A percentile compares a stretch with the other conserved stretches of the same genome.
phyloP scores from a whole-genome alignment of 2,113 vertebrate species.

The Tiliqua scincoides region DNA sequence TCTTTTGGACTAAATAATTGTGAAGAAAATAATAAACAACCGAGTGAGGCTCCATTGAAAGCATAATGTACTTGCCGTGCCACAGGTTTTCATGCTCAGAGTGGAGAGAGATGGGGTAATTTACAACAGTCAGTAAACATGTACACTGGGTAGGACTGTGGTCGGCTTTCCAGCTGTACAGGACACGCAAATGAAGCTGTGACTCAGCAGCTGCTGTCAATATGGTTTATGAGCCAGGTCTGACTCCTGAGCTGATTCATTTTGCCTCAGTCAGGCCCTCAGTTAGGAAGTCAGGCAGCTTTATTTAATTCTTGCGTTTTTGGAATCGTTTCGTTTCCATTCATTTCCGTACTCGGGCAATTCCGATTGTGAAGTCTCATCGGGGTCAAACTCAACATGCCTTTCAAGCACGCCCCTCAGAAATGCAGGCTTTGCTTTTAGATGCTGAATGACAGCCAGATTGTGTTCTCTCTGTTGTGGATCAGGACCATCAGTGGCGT shows the following conservation, averaged over 20 bases:
- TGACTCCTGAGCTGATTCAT: not conserved
- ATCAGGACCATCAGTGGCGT: too few species aligned
- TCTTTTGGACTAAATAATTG: slow-evolving; percentile 33
- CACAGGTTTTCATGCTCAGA: not conserved
- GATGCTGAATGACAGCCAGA: too few species aligned
- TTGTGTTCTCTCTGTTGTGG: too few species aligned
- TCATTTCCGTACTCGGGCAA: not conserved
- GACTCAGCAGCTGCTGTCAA: slow-evolving; percentile 5
- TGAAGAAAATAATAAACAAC: not conserved
- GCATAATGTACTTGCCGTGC: not conserved
- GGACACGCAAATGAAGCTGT: not conserved
- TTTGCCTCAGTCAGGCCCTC: not conserved
- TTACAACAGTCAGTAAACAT: not conserved
- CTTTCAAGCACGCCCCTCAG: too few species aligned
- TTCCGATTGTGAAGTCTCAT: too few species aligned
- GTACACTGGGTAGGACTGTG: not conserved
- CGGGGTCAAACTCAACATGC: too few species aligned
- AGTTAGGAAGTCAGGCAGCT: not conserved
- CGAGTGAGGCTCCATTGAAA: slow-evolving; percentile 2
- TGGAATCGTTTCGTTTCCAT: not conserved
- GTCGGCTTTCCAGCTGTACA: not conserved
- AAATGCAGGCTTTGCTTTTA: too few species aligned
- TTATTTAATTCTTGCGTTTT: not conserved
- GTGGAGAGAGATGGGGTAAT: not conserved
- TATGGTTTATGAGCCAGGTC: not conserved